A percentile compares a stretch with the other conserved stretches of the same genome.
Conservation (phyloP, 2,888 invertebrate species). For the Calameuta idolon region DNA sequence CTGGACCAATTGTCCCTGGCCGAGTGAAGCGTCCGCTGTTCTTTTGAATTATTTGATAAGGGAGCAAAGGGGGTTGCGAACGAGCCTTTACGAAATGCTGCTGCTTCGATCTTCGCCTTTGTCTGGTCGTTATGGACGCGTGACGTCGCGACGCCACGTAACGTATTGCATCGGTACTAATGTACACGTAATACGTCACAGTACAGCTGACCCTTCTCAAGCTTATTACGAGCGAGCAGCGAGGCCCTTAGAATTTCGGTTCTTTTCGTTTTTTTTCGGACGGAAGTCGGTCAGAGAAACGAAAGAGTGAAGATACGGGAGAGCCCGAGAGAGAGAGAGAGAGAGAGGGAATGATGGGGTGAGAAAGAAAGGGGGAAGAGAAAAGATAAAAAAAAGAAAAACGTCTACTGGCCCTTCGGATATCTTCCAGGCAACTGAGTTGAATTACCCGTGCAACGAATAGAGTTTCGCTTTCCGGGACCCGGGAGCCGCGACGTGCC, state of each 20-base stretch:
- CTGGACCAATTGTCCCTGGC: not conserved
- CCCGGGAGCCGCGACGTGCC: not conserved
- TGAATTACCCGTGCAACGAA: slow-evolving; percentile 47
- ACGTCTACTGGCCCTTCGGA: slow-evolving; percentile 33
- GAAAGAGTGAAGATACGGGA: not conserved
- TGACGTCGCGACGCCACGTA: not conserved
- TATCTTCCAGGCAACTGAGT: slow-evolving; percentile 43
- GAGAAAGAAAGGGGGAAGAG: slow-evolving; percentile 34
- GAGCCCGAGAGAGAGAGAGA: not conserved
- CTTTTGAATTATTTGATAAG: not conserved
- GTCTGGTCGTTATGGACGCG: not conserved
- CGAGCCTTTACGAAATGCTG: not conserved
- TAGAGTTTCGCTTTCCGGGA: slow-evolving; percentile 12
- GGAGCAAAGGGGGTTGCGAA: not conserved
- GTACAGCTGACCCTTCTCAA: slow-evolving; percentile 1
- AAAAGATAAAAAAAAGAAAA: slow-evolving; percentile 12
- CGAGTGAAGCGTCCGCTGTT: not conserved
- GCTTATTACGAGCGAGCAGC: not conserved
- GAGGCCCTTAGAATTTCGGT: slow-evolving; percentile 1
- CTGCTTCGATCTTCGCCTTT: not conserved
- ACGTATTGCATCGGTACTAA: not conserved
- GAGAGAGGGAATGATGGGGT: too few species aligned
- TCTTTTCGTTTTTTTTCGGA: slow-evolving; percentile 1
- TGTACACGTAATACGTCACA: not conserved
- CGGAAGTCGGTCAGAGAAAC: not conserved